Evolutionary conservation across 2,888 invertebrate genomes (phyloP), one percentile per base, ranked within the genome.

Genomic region (Synergus itoensis): DNA sequence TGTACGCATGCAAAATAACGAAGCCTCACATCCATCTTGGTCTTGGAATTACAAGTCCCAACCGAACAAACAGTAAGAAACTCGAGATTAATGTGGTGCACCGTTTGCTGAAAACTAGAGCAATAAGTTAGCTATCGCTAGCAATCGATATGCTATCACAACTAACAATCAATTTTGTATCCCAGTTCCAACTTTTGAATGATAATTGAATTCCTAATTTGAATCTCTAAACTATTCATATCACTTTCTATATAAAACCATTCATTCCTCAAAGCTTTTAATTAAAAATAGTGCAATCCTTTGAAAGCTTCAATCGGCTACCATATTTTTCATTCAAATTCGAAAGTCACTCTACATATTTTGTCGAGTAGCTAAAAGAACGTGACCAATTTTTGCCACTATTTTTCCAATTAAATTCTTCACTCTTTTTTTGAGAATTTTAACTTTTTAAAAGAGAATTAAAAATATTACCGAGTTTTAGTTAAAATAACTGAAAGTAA

Each of bases 21-120:
- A 73, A 53, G n/a, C n/a, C 53, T 73, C 53, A n/a, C 40, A 73
- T 73, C 53, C 53, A 73, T 73, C 73, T 53, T 73, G 53, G 73
- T 73, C 69, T 69, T 11, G 11, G 40, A 36, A 73, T 73, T 73
- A 53, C 53, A 73, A 73, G 21, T 18, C 28, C 36, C 28, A 48
- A 53, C 53, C 53, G 53, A 73, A 73, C 73, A 57, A 73, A 73
- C 73, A 57, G 53, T 40, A 73, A 53, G 73, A 73, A 73, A 73
- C 53, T 73, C 53, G 48, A 73, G 53, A 73, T 73, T 73, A 73
- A 73, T 73, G 73, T 53, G 36, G 73, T 53, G 53, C 73, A 53
- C 73, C 53, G 53, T 73, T 73, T 57, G 73, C 53, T 73, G 73
- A 73, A 73, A 73, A 73, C 73, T 73, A 53, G 73, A 73, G 53